Evolutionary conservation across 2,797 vertebrate species (phyloP), one percentile per base, ranked within the genome.

Genomic region (Hippocampus kuda): DNA sequence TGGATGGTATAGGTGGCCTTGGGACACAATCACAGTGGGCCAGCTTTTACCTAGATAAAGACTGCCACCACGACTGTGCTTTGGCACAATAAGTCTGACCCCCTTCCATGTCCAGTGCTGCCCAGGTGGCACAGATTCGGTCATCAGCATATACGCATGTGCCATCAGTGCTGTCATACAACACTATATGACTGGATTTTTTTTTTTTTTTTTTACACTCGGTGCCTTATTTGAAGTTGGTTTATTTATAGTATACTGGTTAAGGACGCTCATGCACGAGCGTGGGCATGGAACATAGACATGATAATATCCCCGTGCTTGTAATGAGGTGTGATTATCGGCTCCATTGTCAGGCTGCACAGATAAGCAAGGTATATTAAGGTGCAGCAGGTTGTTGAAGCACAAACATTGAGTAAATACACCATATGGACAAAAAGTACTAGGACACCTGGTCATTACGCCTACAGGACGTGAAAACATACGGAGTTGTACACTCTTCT

Each of bases 301-400:
- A 56, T 30, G 30, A 30, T 30, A 2, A 30, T 56, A 26, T n/a
- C n/a, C 22, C n/a, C 11, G 24, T 24, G 22, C n/a, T 24, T 56
- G n/a, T 26, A 12, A 24, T 13, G 54, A 56, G 54, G 4, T 56
- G 10, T 2, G 12, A 27, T 59, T 27, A 57, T 57, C 27, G 20
- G 3, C 20, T 34, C 10, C 34, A 41, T 63, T 20, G 20, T 63
- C 42, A 63, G 22, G 3, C 41, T 63, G 38, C 38, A 24, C 22
- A 16, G 61, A 44, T 63, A 44, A 63, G 22, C 22, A 44, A 5
- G 22, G 22, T 63, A 42, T 24, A 63, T 63, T 63, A 13, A 42
- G n/a, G 38, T 63, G 61, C 38, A 63, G 38, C 41, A 63, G 41
- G 62, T 64, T 64, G 38, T 41, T 13, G 41, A 64, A 18, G 38